These are phyloP conservation scores for Samia ricini DNA, from an alignment of 1,140 invertebrate genomes.

Conservation along the genomic window DNA sequence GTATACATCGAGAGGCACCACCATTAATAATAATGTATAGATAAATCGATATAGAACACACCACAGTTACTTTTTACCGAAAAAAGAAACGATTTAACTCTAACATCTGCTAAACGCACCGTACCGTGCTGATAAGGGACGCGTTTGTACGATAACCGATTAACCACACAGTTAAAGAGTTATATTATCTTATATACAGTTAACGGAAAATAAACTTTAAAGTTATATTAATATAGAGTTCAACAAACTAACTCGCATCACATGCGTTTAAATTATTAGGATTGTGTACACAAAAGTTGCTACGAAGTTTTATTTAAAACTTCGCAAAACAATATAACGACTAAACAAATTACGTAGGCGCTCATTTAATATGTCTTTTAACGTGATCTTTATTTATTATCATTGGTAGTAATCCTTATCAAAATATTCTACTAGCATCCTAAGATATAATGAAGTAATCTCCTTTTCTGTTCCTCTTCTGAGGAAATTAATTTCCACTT, in stretches of 20 bases:
- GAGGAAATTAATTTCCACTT: too few species aligned
- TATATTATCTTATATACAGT: background rate
- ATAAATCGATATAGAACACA: background rate
- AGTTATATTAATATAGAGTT: constrained; percentile 12
- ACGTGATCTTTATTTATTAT: too few species aligned
- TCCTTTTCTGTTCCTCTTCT: too few species aligned
- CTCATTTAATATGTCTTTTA: too few species aligned
- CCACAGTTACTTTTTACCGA: constrained; percentile 13
- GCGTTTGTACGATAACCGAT: constrained; percentile 24
- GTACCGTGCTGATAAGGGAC: constrained; percentile 39
- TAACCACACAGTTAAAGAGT: constrained; percentile 16
- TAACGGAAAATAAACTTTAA: constrained; percentile 16
- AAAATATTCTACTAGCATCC: too few species aligned
- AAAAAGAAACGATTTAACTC: constrained; percentile 39
- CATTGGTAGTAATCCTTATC: too few species aligned
- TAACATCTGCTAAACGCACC: constrained; percentile 32
- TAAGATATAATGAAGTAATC: too few species aligned
- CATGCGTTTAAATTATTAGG: background rate
- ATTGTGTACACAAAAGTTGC: background rate
- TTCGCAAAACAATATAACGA: too few species aligned
- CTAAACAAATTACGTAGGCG: too few species aligned
- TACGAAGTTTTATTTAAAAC: too few species aligned
- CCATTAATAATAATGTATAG: background rate
- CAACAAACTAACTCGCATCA: background rate
- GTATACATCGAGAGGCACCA: too few species aligned